phyloP scores from a whole-genome alignment of 2,888 invertebrate genomes.

The Flexamia atlantica region DNA sequence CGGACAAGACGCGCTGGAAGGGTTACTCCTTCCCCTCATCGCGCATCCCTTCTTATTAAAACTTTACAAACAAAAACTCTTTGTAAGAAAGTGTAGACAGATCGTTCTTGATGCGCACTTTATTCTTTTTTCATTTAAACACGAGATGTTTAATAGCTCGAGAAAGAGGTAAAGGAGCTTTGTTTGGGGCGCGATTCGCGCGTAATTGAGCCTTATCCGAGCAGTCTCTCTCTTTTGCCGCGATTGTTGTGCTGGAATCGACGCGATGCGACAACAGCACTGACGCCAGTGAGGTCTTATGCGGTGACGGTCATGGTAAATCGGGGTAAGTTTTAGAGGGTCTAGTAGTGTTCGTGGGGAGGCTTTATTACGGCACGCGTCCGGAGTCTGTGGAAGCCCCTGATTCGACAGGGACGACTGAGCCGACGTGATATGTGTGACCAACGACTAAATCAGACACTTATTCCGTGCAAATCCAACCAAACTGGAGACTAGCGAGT shows the following conservation, averaged over 20 bases:
- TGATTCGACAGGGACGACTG: no score
- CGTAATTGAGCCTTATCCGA: not conserved
- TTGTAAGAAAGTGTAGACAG: constrained; percentile 30
- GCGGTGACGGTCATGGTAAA: no score
- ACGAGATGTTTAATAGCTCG: constrained; percentile 27
- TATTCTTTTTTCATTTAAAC: constrained; percentile 40
- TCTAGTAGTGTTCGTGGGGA: no score
- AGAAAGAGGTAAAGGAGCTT: constrained; percentile 21
- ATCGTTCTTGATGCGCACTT: constrained; percentile 30
- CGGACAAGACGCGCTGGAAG: constrained; percentile 51
- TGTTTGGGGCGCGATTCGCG: not conserved
- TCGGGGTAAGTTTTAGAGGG: no score
- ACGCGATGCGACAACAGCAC: no score
- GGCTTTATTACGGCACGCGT: no score
- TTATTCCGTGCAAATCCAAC: no score
- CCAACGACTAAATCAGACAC: no score
- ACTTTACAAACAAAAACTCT: constrained; percentile 53
- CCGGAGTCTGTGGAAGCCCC: no score
- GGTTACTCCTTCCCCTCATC: constrained; percentile 39
- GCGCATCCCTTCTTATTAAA: constrained; percentile 54
- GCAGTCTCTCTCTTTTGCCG: not conserved
- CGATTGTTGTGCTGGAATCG: not conserved
- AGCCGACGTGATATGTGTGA: no score
- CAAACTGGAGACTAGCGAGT: no score
- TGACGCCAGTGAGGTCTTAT: no score